These are phyloP conservation scores for Eutrigla gurnardus DNA, from an alignment of 2,797 vertebrate genomes.

Conservation along the genomic window DNA sequence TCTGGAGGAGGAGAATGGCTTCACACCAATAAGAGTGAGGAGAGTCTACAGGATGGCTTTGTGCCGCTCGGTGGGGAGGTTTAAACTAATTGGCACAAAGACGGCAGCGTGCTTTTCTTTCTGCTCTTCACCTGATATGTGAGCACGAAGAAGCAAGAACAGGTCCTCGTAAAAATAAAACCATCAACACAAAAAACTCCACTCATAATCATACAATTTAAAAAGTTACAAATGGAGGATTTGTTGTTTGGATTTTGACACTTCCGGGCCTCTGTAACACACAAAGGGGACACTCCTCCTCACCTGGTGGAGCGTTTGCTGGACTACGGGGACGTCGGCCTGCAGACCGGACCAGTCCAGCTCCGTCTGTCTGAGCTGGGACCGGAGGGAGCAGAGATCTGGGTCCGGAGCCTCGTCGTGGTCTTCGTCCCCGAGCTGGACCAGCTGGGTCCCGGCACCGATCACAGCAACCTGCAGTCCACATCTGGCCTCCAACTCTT, in stretches of 20 bases:
- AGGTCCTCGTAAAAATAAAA: too few relatives aligned
- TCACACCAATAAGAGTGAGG: conserved; percentile 49
- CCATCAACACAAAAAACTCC: neutral
- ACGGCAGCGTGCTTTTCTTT: neutral
- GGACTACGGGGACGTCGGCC: conserved; percentile 79
- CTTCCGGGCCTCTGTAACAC: neutral
- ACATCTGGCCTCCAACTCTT: conserved; percentile 85
- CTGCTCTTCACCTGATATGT: neutral
- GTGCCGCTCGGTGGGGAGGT: conserved; percentile 47
- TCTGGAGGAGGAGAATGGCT: conserved; percentile 25
- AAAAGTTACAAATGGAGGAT: too few relatives aligned
- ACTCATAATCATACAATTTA: neutral
- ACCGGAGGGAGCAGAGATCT: conserved; percentile 61
- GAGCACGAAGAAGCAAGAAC: neutral
- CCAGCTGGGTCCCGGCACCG: conserved; percentile 84
- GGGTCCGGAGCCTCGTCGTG: neutral
- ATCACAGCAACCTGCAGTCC: conserved; percentile 86
- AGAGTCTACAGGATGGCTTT: conserved; percentile 41
- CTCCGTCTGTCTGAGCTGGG: conserved; percentile 84
- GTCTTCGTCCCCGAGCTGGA: conserved; percentile 79
- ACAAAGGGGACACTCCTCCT: neutral
- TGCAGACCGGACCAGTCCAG: conserved; percentile 88
- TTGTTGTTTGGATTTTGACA: too few relatives aligned
- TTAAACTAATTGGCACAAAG: conserved; percentile 55
- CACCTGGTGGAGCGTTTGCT: conserved; percentile 90